Conservation (phyloP, 2,113 vertebrate species). For the Manacus vitellinus region DNA sequence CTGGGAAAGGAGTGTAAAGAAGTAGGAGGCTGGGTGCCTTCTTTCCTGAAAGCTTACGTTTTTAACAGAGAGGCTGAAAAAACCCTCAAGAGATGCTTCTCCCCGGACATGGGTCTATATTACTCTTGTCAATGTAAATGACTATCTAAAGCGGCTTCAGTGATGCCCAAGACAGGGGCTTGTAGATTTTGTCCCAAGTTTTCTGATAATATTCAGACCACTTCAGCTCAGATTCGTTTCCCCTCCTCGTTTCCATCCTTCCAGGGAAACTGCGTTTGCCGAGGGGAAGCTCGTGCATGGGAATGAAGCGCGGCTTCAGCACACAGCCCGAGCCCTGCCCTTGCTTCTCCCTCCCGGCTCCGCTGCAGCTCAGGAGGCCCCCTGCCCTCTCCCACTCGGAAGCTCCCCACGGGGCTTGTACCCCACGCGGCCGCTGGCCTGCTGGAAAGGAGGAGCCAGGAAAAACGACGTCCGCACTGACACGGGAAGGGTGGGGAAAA, state of each 20-base stretch:
- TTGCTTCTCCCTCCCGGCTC: fast-evolving
- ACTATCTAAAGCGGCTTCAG: neutral
- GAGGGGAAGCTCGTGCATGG: fast-evolving
- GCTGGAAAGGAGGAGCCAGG: fast-evolving
- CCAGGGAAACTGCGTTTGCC: fast-evolving
- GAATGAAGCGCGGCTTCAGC: fast-evolving
- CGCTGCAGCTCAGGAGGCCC: fast-evolving
- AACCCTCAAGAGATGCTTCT: neutral
- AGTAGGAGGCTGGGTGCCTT: fast-evolving
- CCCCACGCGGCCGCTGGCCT: fast-evolving
- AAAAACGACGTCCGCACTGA: fast-evolving
- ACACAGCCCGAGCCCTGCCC: fast-evolving
- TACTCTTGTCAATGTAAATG: neutral
- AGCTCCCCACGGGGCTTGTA: fast-evolving
- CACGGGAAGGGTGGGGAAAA: fast-evolving
- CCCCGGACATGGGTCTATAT: fast-evolving
- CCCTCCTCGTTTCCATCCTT: neutral
- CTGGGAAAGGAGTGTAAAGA: neutral
- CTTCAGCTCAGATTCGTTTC: fast-evolving
- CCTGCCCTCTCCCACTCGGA: fast-evolving
- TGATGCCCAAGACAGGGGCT: neutral
- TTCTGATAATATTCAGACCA: fast-evolving
- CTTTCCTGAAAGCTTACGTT: fast-evolving
- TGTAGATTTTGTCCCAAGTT: fast-evolving
- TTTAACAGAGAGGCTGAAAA: neutral